These are phyloP conservation scores for Sternotherus odoratus DNA, from an alignment of 2,797 vertebrate species.

Conservation along the genomic window DNA sequence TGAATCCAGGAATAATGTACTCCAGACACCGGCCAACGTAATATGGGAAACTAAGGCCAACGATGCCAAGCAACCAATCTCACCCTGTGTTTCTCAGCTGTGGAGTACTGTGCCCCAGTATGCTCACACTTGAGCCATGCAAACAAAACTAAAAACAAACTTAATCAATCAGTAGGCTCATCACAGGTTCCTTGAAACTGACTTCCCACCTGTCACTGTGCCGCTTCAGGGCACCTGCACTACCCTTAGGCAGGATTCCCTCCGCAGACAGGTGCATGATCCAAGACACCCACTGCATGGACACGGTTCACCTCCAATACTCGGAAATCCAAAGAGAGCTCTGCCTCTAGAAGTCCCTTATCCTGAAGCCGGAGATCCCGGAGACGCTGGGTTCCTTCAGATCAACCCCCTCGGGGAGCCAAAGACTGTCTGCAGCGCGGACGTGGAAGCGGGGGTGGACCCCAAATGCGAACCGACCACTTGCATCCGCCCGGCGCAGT, in stretches of 20 bases:
- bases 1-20: background rate
- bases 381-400: background rate
- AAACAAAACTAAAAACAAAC: background rate
- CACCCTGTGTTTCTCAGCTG: background rate
- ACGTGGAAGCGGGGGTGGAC: background rate
- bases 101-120: background rate
- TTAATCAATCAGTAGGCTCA: background rate
- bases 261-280: background rate
- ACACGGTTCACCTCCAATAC: too few relatives aligned
- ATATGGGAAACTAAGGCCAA: background rate
- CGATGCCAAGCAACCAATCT: background rate
- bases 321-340: background rate
- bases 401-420: too few relatives aligned
- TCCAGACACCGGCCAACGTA: background rate
- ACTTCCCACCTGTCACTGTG: background rate
- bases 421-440: too few relatives aligned
- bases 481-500: background rate
- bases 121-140: background rate
- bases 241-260: background rate
- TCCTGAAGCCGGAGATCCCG: background rate
- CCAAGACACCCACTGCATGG: background rate
- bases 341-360: background rate
- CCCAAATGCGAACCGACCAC: background rate
- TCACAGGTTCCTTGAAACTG: background rate
- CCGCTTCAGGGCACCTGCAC: too few relatives aligned